Conservation (phyloP, 2,888 invertebrate genomes). For the Electrophaes corylata region DNA sequence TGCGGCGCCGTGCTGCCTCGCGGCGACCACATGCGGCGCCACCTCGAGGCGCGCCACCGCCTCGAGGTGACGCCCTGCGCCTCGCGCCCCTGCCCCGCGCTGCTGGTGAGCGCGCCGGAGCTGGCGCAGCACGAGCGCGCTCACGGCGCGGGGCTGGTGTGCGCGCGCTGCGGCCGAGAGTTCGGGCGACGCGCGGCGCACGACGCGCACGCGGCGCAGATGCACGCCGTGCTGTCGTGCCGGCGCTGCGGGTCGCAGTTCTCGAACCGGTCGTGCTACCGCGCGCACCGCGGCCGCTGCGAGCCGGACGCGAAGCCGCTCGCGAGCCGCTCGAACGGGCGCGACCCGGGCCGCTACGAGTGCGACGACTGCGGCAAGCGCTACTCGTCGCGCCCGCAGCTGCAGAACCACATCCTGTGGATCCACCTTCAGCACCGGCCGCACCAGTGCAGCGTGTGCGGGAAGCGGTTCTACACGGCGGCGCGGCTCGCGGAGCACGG, state of each 20-base stretch:
- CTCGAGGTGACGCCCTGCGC: conserved; percentile 52
- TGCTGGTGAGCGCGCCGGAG: conserved; percentile 47
- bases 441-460: conserved; percentile 80
- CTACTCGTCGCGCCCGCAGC: conserved; percentile 66
- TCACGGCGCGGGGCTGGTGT: conserved; percentile 57
- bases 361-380: conserved; percentile 73
- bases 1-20: conserved; percentile 60
- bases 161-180: conserved; percentile 65
- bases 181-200: conserved; percentile 64
- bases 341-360: conserved; percentile 69
- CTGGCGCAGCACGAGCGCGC: conserved; percentile 57
- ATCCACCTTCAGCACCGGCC: conserved; percentile 77
- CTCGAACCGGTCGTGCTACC: conserved; percentile 69
- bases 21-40: conserved; percentile 61
- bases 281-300: conserved; percentile 67
- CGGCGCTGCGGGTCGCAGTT: conserved; percentile 67
- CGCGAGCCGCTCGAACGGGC: conserved; percentile 64
- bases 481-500: conserved; percentile 79
- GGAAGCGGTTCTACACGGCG: conserved; percentile 78
- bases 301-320: conserved; percentile 69
- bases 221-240: conserved; percentile 73
- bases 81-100: conserved; percentile 68
- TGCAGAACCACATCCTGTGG: conserved; percentile 78
- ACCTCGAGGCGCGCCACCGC: conserved; percentile 55
- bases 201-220: conserved; percentile 63